Conservation (phyloP, 2,888 invertebrate genomes). For the Pherbina coryleti region DNA sequence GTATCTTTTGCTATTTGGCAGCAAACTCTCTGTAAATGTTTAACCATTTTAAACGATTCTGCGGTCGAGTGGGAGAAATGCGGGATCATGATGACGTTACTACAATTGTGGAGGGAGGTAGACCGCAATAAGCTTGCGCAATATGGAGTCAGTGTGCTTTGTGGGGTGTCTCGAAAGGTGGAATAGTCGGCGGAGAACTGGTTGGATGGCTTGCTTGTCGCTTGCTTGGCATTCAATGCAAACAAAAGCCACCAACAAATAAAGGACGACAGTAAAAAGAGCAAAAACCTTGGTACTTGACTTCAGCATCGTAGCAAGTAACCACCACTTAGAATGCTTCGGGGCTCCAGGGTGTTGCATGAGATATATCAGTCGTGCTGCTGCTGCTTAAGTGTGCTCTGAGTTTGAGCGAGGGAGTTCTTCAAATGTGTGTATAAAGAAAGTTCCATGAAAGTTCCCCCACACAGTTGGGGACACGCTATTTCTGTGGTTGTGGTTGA, state of each 20-base stretch:
- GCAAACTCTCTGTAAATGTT: slow-evolving; percentile 47
- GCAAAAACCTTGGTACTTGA: slow-evolving; percentile 23
- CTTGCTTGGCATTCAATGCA: slow-evolving; percentile 29
- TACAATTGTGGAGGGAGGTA: not conserved
- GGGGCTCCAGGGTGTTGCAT: slow-evolving; percentile 45
- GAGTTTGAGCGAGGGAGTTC: not conserved
- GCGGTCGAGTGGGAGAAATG: not conserved
- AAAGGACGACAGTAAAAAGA: slow-evolving; percentile 25
- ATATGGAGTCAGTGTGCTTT: slow-evolving; percentile 22
- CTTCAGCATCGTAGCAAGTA: slow-evolving; percentile 21
- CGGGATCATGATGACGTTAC: not conserved
- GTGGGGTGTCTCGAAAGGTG: slow-evolving; percentile 24
- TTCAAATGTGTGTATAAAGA: not conserved
- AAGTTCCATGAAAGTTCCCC: not conserved
- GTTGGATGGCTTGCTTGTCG: slow-evolving; percentile 43
- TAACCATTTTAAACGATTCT: slow-evolving; percentile 5
- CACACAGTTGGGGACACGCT: not conserved
- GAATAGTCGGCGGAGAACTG: slow-evolving; percentile 42
- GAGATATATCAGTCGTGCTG: slow-evolving; percentile 42
- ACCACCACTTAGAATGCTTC: not conserved
- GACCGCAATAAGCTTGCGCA: slow-evolving; percentile 48
- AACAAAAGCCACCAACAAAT: slow-evolving; percentile 3
- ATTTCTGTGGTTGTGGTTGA: slow-evolving; percentile 31
- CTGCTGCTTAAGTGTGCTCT: not conserved
- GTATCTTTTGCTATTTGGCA: slow-evolving; percentile 47